Base-by-base conservation (phyloP, 2,797 vertebrate species). In the Rousettus madagascariensis region DNA sequence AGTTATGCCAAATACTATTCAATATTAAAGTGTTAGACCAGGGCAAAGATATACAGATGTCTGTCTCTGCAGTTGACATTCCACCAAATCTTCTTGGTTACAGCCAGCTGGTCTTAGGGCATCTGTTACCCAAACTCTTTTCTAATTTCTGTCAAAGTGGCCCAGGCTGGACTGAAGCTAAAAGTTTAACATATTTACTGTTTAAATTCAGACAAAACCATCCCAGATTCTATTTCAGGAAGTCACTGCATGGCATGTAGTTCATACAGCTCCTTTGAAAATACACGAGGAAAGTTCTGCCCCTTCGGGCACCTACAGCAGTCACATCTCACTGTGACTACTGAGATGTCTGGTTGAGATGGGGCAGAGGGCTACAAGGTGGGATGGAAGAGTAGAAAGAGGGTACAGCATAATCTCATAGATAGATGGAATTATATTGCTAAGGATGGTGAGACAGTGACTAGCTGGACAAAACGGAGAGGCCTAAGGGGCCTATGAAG, bases 1-100 rank as follows among this genome's bases (percentile, higher is more conserved):
- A 43, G 95, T 92, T 59, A 90, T 91, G 36, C 55, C 61, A 96
- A 96, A 92, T 51, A 74, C 7, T 49, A 61, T 72, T 53, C 24
- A 84, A 22, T 88, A 90, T 84, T 91, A 72, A 95, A 93, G 66
- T 69, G 53, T 41, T 69, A 79, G n/a, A 80, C 11, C 36, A 94
- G 15, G 66, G 53, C 61, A 92, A 53, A 92, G 41, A 86, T 49
- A 68, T 24, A 20, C 28, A 94, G 33, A 93, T 79, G 43, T 36
- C 36, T 41, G 9, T 41, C 61, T 96, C 59, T 82, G 41, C 12
- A 75, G 11, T 20, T 86, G 65, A 85, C 22, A 51, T 79, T 90
- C 33, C 63, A 90, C 22, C 43, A 90, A 87, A 36, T 90, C 55
- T 90, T 75, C 43, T 91, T 59, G 53, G 43, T 66, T 72, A 91